Evolutionary conservation across 1,140 invertebrate species (phyloP).

Genomic region (Megathymus violae): DNA sequence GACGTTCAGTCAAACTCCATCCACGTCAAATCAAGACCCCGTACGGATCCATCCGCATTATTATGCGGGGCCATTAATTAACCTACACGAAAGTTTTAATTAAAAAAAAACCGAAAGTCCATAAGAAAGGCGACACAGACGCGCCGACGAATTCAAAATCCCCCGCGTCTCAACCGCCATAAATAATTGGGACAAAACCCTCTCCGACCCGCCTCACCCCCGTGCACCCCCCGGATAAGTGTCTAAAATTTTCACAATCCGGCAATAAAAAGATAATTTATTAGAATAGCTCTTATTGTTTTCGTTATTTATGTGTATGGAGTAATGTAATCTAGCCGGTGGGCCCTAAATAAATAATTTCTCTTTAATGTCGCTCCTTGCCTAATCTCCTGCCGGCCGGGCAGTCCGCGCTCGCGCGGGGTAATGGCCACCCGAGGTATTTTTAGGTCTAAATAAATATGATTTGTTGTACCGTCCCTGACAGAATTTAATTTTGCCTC

Average conservation of each 20-base stretch:
- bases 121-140: conserved; percentile 72
- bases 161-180: conserved; percentile 77
- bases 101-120: conserved; percentile 71
- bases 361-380: conserved; percentile 81
- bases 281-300: conserved; percentile 83
- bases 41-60: conserved; percentile 53
- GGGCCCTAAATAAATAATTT: conserved; percentile 83
- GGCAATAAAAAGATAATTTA: conserved; percentile 84
- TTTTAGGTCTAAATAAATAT: conserved; percentile 83
- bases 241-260: conserved; percentile 84
- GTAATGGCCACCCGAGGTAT: conserved; percentile 80
- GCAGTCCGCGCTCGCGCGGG: conserved; percentile 64
- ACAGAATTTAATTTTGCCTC: conserved; percentile 80
- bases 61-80: conserved; percentile 76
- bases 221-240: conserved; percentile 73
- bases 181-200: conserved; percentile 81
- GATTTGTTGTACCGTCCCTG: conserved; percentile 78
- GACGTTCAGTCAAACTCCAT: conserved; percentile 44
- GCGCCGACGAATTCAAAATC: conserved; percentile 74
- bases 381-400: conserved; percentile 77
- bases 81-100: conserved; percentile 79
- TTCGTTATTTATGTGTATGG: conserved; percentile 83
- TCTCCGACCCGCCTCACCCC: conserved; percentile 42
- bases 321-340: conserved; percentile 82
- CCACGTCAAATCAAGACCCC: conserved; percentile 37